Evolutionary conservation across 2,888 invertebrate genomes (phyloP).

Genomic region (Prosopocoilus inquinatus): DNA sequence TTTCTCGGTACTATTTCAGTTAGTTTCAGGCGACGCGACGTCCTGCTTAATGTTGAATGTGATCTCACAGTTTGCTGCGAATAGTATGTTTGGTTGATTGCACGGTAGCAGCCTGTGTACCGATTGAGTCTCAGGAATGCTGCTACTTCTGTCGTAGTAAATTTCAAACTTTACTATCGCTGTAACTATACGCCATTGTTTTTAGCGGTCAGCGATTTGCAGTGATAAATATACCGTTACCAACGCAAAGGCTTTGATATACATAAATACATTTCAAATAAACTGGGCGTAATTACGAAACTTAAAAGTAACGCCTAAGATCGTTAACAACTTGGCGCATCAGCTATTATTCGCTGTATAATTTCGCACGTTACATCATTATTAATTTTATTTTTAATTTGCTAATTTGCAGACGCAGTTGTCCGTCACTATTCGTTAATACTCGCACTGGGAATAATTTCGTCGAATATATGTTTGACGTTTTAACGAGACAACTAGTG

Average conservation of each 20-base stretch:
- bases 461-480: no score
- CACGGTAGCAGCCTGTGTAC: slow-evolving; percentile 19
- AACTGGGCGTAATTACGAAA: background rate
- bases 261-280: no score
- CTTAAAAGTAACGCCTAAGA: background rate
- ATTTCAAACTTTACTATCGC: slow-evolving; percentile 26
- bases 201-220: slow-evolving; percentile 18
- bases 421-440: background rate
- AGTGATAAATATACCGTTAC: slow-evolving; percentile 11
- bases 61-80: no score
- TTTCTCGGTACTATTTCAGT: no score
- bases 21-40: no score
- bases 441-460: no score
- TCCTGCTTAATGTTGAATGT: no score
- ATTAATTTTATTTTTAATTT: background rate
- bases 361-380: background rate
- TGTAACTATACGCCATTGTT: slow-evolving; percentile 16
- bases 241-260: background rate
- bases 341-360: background rate
- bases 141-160: slow-evolving; percentile 21
- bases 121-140: slow-evolving; percentile 24
- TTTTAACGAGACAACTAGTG: no score
- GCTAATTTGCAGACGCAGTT: background rate
- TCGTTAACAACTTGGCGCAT: background rate
- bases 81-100: slow-evolving; percentile 9